Percentiles rank a stretch among this genome's conserved stretches.
These are phyloP conservation scores for Theocolax elegans DNA, from an alignment of 1,140 invertebrate genomes.

Conservation along the genomic window DNA sequence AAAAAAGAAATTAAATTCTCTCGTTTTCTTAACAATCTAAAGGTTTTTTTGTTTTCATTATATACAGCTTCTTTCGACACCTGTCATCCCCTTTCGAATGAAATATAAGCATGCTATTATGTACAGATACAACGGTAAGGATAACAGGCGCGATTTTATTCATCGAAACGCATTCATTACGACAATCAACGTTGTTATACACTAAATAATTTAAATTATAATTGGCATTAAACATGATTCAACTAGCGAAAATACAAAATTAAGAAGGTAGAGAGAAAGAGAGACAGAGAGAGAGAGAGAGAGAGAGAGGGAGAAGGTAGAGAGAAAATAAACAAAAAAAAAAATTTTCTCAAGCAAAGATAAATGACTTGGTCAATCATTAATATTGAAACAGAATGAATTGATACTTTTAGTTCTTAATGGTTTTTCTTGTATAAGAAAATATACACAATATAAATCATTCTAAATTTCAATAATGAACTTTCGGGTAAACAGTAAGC, in stretches of 20 bases:
- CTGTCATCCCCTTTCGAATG: constrained; percentile 47
- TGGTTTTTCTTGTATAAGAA: too few relatives aligned
- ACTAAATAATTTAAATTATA: constrained; percentile 53
- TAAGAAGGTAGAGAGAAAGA: background rate
- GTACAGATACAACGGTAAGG: constrained; percentile 57
- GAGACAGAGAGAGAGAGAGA: too few relatives aligned
- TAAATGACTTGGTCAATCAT: constrained; percentile 6
- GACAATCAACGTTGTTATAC: constrained; percentile 46
- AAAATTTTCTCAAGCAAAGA: constrained; percentile 13
- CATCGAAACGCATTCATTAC: constrained; percentile 48
- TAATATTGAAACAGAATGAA: too few relatives aligned
- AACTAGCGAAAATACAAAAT: constrained; percentile 23
- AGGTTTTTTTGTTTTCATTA: constrained; percentile 49
- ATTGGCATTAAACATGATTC: constrained; percentile 21
- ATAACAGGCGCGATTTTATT: constrained; percentile 30
- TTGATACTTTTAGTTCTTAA: too few relatives aligned
- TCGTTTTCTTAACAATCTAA: constrained; percentile 35
- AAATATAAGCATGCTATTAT: constrained; percentile 61
- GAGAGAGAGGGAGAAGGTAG: too few relatives aligned
- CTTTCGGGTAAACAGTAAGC: too few relatives aligned
- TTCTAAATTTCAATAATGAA: too few relatives aligned
- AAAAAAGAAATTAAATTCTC: constrained; percentile 51
- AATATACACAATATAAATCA: too few relatives aligned
- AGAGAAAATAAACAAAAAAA: constrained; percentile 20
- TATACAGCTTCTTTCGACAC: constrained; percentile 48